Base-by-base conservation (phyloP, 2,113 vertebrate species). In the Neomonachus schauinslandi region DNA sequence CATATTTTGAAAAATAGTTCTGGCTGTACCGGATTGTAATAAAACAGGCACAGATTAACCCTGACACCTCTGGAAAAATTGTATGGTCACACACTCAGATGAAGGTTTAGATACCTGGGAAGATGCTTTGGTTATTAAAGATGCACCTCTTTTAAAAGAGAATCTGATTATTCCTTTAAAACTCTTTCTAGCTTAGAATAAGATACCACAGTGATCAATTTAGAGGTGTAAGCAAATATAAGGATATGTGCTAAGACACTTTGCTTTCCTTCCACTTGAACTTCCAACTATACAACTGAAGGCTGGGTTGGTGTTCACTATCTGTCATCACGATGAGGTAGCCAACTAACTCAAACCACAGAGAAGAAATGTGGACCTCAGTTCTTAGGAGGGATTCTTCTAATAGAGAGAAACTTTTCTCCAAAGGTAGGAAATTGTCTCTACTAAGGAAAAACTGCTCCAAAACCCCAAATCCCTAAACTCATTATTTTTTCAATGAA, bases 101-200 rank as follows among this genome's bases (percentile, higher is more conserved):
- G 86, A 92, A 85, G 39, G 51, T 74, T 94, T 95, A 57, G 63
- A 33, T 76, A 92, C 53, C 67, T 65, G 33, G 6, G 21, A 92
- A 92, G n/a, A 94, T 65, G 18, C 10, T 95, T 93, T 61, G 11
- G n/a, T 82, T 95, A 89, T 13, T 77, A 65, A 92, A 84, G 16
- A 91, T 81, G 3, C 77, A 36, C 19, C 49, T 87, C 12, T 93
- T 80, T 77, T 61, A 22, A 84, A 88, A 77, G 31, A 65, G 10
- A 80, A 85, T 81, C 36, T 84, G 80, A 61, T 71, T 85, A 76
- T 96, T 92, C 59, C 31, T 88, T 92, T 61, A 76, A 96, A 86
- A 49, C 28, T 72, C 21, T 84, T 93, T 92, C 31, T 94, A 61
- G 24, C 39, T 72, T 91, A 83, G 65, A 95, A 89, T 19, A 80